Evolutionary conservation across 2,888 invertebrate species (phyloP).

Genomic region (Drosophila picticornis): DNA sequence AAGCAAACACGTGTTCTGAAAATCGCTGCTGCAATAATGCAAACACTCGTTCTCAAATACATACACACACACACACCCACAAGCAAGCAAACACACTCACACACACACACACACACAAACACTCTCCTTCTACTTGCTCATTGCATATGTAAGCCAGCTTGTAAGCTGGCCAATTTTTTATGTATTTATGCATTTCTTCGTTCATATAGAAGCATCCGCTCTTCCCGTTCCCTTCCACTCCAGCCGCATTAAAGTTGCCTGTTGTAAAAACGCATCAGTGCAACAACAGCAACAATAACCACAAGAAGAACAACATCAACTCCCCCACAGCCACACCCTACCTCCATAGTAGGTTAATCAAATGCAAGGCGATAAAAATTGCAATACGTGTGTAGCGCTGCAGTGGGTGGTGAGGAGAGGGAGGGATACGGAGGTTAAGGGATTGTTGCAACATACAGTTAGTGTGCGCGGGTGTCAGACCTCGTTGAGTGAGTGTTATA

Average conservation of each 20-base stretch:
- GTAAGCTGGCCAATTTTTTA: constrained; percentile 80
- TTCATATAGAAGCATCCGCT: constrained; percentile 39
- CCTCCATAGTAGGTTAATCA: constrained; percentile 77
- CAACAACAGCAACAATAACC: constrained; percentile 48
- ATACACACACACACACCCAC: constrained; percentile 22
- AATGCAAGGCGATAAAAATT: constrained; percentile 70
- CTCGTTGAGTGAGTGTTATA: constrained; percentile 63
- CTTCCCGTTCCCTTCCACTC: not conserved
- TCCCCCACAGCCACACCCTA: constrained; percentile 33
- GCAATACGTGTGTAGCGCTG: constrained; percentile 34
- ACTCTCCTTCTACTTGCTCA: constrained; percentile 19
- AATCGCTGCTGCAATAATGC: constrained; percentile 74
- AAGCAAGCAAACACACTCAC: constrained; percentile 15
- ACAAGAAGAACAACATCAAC: constrained; percentile 42
- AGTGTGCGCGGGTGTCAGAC: constrained; percentile 62
- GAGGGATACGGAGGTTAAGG: not conserved
- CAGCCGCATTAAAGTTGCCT: constrained; percentile 62
- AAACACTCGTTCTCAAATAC: constrained; percentile 51
- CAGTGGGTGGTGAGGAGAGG: not conserved
- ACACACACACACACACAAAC: constrained; percentile 19
- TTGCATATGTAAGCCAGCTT: constrained; percentile 77
- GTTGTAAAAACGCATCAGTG: constrained; percentile 62
- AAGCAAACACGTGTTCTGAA: constrained; percentile 76
- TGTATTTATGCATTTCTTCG: constrained; percentile 77
- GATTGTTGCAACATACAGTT: constrained; percentile 56